phyloP scores from a whole-genome alignment of 1,140 invertebrate genomes.

The Camponotus floridanus region DNA sequence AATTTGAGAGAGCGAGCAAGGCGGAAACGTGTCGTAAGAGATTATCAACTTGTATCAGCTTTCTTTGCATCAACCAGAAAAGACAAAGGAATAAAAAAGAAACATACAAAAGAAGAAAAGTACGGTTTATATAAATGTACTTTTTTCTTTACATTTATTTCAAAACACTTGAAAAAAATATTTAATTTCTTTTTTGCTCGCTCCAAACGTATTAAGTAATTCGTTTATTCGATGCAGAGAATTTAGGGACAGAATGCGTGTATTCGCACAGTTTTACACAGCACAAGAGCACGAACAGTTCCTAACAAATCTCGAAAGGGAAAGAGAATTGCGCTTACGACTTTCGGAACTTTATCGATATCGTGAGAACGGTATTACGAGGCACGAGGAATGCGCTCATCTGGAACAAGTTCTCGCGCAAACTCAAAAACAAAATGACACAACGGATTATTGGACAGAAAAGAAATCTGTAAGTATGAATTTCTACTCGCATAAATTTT shows the following conservation, averaged over 20 bases:
- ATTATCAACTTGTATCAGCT: constrained; percentile 94
- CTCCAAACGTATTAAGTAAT: constrained; percentile 16
- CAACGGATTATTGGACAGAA: constrained; percentile 84
- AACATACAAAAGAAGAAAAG: constrained; percentile 91
- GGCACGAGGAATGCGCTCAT: constrained; percentile 93
- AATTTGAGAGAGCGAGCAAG: constrained; percentile 94
- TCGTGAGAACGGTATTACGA: constrained; percentile 92
- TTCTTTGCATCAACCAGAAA: constrained; percentile 90
- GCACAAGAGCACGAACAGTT: constrained; percentile 93
- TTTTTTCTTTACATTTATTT: constrained; percentile 9
- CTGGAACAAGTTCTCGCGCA: constrained; percentile 90
- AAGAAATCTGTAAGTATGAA: constrained; percentile 88
- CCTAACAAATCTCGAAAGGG: constrained; percentile 91
- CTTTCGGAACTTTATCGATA: constrained; percentile 94
- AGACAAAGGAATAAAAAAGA: constrained; percentile 88
- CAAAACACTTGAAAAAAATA: background rate
- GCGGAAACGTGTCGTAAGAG: constrained; percentile 94
- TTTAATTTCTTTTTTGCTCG: constrained; percentile 41
- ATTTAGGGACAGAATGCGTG: constrained; percentile 92
- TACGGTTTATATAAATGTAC: constrained; percentile 81
- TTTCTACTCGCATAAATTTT: constrained; percentile 51
- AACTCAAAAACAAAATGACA: constrained; percentile 81
- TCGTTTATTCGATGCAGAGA: constrained; percentile 86
- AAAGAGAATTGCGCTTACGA: constrained; percentile 93
- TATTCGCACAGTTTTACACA: constrained; percentile 95